Base-by-base conservation (phyloP, 2,888 invertebrate genomes). In the Ophion costatus region DNA sequence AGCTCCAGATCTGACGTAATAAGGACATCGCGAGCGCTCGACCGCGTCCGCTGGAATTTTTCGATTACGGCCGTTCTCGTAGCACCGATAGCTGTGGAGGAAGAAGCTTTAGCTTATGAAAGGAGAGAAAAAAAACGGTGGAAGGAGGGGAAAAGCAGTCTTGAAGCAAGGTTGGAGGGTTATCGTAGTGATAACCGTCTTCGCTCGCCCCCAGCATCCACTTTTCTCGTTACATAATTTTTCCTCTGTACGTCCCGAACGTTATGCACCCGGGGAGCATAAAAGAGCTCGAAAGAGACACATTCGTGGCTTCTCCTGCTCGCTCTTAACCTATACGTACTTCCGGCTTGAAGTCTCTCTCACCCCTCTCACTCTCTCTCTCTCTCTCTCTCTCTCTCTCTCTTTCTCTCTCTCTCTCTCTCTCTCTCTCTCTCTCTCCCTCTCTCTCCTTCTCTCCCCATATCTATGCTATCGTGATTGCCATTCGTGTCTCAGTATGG, bases 201-300 rank as follows among this genome's bases (percentile, higher is more conserved):
- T 51, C 38, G 29, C 56, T 45, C 67, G 64, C 22, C 17, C 71
- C 5, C 57, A 45, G 51, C 78, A 80, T 70, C 59, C 74, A 70
- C 64, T 79, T 70, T 78, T 69, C 84, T 81, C 84, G 81, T 77
- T 84, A 81, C 81, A 84, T 78, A 81, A 84, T 84, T 78, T 84
- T 81, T 78, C 78, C 81, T 59, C 6, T 42, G 69, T 70, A 69
- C 74, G 64, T 70, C 45, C 78, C 70, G 69, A 69, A 78, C 22
- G 38, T 78, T 81, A 74, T 74, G 64, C 69, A 64, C 69, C 51
- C 67, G 45, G 63, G 73, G 63, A 67, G 51, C 56, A 63, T 66
- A 69, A 77, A 73, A 80, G 14, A 45, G 63, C 45, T 42, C 59
- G 51, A 79, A 33, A 51, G 61, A 45, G 51, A 51, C 56, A 79